These are phyloP conservation scores for Branchinecta lynchi DNA, from an alignment of 1,140 invertebrate genomes.

Conservation along the genomic window DNA sequence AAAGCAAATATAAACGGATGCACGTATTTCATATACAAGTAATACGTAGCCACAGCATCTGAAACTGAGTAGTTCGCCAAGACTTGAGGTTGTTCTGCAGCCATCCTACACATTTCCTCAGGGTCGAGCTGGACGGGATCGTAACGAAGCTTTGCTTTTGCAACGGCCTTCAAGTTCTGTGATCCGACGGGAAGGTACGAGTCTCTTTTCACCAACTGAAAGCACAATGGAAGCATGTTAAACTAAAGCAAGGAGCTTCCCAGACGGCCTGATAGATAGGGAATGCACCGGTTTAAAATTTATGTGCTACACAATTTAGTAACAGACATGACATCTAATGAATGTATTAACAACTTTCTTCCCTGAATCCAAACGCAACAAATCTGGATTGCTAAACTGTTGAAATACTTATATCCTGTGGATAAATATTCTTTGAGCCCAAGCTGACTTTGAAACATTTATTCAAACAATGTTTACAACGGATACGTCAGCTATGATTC, in stretches of 20 bases:
- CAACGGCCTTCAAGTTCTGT: slow-evolving; percentile 92
- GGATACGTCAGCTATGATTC: too few species aligned
- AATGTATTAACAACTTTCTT: too few species aligned
- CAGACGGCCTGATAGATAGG: too few species aligned
- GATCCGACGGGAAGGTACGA: slow-evolving; percentile 93
- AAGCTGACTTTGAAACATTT: too few species aligned
- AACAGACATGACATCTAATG: not conserved
- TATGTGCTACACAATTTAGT: not conserved
- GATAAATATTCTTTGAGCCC: too few species aligned
- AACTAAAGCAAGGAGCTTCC: too few species aligned
- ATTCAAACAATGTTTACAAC: too few species aligned
- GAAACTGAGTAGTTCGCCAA: slow-evolving; percentile 96
- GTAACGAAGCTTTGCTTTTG: slow-evolving; percentile 91
- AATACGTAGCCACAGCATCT: slow-evolving; percentile 97
- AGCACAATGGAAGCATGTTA: slow-evolving; percentile 22
- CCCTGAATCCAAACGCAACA: too few species aligned
- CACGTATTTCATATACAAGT: slow-evolving; percentile 98
- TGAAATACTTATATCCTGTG: too few species aligned
- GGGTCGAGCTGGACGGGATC: slow-evolving; percentile 97
- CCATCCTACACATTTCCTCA: slow-evolving; percentile 95
- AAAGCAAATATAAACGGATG: slow-evolving; percentile 98
- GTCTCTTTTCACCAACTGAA: slow-evolving; percentile 86
- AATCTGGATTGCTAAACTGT: too few species aligned
- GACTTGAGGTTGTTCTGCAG: slow-evolving; percentile 82
- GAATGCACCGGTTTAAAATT: too few species aligned